Percentiles rank a stretch among this genome's conserved stretches.
Evolutionary conservation across 2,113 vertebrate species (phyloP).

Genomic region (Oncorhynchus tshawytscha): DNA sequence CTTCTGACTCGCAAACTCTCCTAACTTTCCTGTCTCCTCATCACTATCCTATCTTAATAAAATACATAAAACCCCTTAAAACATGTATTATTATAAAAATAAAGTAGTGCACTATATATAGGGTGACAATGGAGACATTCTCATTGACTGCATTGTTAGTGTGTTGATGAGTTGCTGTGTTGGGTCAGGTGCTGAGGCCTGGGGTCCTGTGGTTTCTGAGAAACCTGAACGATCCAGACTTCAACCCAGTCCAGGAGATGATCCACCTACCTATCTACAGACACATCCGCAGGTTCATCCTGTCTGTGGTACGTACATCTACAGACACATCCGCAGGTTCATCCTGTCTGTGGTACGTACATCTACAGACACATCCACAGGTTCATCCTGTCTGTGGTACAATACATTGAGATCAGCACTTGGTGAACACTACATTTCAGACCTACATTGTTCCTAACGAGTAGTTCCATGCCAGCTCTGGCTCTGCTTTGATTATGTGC

Average conservation of each 20-base stretch:
- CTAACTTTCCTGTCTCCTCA: too few relatives aligned
- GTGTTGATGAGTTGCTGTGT: background rate
- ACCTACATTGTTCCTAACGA: too few relatives aligned
- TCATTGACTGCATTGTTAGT: background rate
- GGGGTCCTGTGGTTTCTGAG: slow-evolving; percentile 98
- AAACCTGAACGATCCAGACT: slow-evolving; percentile 99
- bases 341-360: slow-evolving; percentile 77
- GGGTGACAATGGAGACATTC: too few relatives aligned
- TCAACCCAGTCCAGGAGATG: slow-evolving; percentile 99
- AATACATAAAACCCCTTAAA: too few relatives aligned
- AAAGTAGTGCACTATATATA: background rate
- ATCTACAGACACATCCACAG: slow-evolving; percentile 96
- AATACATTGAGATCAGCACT: background rate
- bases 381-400: slow-evolving; percentile 84
- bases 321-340: slow-evolving; percentile 92
- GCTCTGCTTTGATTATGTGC: background rate
- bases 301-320: slow-evolving; percentile 83
- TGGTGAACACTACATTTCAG: too few relatives aligned
- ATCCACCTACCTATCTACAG: slow-evolving; percentile 98
- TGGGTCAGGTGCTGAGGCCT: slow-evolving; percentile 89
- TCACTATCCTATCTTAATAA: too few relatives aligned
- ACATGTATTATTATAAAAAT: too few relatives aligned
- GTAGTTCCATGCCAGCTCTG: too few relatives aligned
- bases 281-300: slow-evolving; percentile 95
- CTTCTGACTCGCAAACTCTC: too few relatives aligned